Evolutionary conservation across 2,113 vertebrate genomes (phyloP), one percentile per base, ranked within the genome.

Genomic region (Erythrocercus mccallii): DNA sequence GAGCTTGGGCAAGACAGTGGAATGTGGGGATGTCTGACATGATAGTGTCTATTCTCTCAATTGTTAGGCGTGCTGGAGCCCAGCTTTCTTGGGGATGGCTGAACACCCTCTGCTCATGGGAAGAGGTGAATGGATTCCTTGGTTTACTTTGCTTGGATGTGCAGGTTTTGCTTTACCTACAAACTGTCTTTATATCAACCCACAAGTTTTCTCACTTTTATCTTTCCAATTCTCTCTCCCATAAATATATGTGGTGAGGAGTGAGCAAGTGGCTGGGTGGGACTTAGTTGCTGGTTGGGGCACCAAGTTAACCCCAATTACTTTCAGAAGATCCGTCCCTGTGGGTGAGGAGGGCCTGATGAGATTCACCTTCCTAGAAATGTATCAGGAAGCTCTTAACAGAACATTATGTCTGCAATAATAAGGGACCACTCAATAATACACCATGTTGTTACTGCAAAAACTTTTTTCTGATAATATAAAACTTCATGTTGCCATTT

Each of bases 181-280:
- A 65, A 50, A 33, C 8, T 11, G 4, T 23, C 12, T 56, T 64
- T 65, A 7, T 19, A 35, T 16, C 50, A 57, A 37, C 7, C 15
- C 8, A 33, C 1, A 35, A 12, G 6, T 42, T 50, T 44, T 44
- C 44, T 57, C 22, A 33, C 12, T 44, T 81, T 44, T 44, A 37
- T 10, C 9, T 42, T 88, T 65, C 15, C 58, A 44, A 5, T 50
- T 65, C 27, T 50, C 12, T 33, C 50, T 31, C 12, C 44, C 22
- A 33, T 13, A 37, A 5, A 20, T 30, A 20, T 30, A 33, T 18
- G 15, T 28, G 12, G 10, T 10, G 23, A 8, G 18, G 19, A 37
- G 16, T 12, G 37, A 71, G 10, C 9, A 37, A 57, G 27, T 0
- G 0, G 6, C 7, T 78, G 23, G 8, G 5, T 44, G 31, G 15